phyloP scores from a whole-genome alignment of 2,113 vertebrate species.

The Protobothrops mucrosquamatus region DNA sequence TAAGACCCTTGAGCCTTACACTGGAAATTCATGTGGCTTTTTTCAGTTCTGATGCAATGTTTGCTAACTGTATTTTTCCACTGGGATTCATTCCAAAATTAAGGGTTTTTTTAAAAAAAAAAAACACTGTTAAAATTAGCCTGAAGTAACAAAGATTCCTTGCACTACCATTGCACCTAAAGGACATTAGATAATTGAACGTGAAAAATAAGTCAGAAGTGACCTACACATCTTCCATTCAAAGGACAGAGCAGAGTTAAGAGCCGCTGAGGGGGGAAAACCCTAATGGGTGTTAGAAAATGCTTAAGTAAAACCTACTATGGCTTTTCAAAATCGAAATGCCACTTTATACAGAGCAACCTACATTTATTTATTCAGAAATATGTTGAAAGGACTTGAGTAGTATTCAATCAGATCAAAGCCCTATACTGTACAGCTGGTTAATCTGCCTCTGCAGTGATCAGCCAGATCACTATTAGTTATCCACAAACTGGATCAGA shows the following conservation, averaged over 20 bases:
- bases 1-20: background rate
- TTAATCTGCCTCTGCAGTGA: background rate
- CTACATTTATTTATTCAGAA: background rate
- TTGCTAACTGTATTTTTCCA: background rate
- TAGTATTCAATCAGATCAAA: background rate
- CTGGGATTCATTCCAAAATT: background rate
- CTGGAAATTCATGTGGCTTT: background rate
- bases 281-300: fast-evolving
- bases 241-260: background rate
- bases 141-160: background rate
- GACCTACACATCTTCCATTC: background rate
- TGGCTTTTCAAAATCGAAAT: background rate
- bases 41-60: background rate
- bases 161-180: background rate
- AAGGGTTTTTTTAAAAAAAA: background rate
- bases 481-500: background rate
- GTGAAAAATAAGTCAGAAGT: background rate
- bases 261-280: background rate
- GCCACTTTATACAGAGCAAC: background rate
- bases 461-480: background rate
- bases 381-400: background rate
- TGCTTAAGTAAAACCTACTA: fast-evolving
- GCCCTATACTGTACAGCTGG: background rate
- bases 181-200: background rate
- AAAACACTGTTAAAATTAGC: background rate